Base-by-base conservation (phyloP, 2,113 vertebrate species). In the Acrocephalus arundinaceus region DNA sequence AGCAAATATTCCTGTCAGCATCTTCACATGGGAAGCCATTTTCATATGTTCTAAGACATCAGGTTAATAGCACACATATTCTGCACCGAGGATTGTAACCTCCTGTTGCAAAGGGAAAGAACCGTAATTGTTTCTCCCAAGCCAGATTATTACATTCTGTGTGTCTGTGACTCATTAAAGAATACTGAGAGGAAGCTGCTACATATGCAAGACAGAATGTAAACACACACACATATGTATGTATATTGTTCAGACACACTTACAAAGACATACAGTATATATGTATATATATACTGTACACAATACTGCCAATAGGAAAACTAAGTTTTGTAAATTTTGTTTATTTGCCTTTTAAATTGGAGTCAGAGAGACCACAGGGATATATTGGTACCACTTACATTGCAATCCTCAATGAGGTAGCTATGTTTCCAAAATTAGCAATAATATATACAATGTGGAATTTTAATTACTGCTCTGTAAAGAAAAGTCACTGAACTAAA, bases 401-500 rank as follows among this genome's bases (percentile, higher is more conserved):
- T 41, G 57, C 45, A 89, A 23, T 49, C 46, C 28, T 81, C 67
- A 83, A 9, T 1, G 8, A 85, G 22, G 45, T 85, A 79, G 31
- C 61, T 87, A n/a, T 2, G 22, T 76, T 82, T 91, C 79, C 65
- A 96, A 91, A 95, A 88, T 72, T 39, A 87, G 10, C 43, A 27
- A 48, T 46, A 87, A 78, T 19, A 74, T n/a, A n/a, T 90, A 55
- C 74, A 74, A 33, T 58, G 37, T 72, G 48, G 30, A 83, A 91
- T 71, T 31, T 58, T 71, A 93, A 87, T 86, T 86, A 59, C 51
- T 81, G 10, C 14, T 88, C 68, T 46, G n/a, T 63, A 66, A 94
- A 70, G n/a, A 95, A 86, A 91, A 86, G 31, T 51, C 80, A 71
- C 37, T 52, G 46, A 84, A 93, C 82, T 88, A 88, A 89, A 81